Conservation (phyloP, 2,113 vertebrate genomes). For the Catharus minimus region DNA sequence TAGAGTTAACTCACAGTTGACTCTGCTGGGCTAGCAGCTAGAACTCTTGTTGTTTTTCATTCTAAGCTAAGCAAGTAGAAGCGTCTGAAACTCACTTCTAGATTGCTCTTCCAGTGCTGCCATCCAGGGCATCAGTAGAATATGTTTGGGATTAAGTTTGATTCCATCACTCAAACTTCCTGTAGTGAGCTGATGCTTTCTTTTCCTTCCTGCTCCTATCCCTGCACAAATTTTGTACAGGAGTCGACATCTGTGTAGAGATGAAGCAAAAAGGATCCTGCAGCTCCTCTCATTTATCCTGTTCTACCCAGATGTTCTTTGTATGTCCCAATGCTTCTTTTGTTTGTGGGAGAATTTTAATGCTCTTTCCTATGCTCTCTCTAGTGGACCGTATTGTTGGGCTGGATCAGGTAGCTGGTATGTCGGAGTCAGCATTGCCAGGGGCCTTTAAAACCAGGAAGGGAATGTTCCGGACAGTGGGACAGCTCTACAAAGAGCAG, state of each 20-base stretch:
- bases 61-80: constrained; percentile 12
- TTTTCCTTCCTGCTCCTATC: constrained; percentile 59
- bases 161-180: constrained; percentile 38
- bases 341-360: not conserved
- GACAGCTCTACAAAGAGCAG: constrained; percentile 97
- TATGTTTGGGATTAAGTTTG: constrained; percentile 45
- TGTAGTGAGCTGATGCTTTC: constrained; percentile 55
- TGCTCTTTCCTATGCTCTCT: not conserved
- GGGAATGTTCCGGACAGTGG: constrained; percentile 98
- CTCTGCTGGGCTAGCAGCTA: constrained; percentile 19
- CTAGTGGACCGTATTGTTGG: constrained; percentile 97
- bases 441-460: constrained; percentile 96
- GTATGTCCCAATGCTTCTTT: not conserved
- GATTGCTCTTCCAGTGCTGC: constrained; percentile 12
- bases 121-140: constrained; percentile 31
- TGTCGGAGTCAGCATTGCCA: constrained; percentile 88
- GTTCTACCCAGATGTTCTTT: constrained; percentile 21
- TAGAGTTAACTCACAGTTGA: constrained; percentile 23
- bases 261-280: constrained; percentile 45
- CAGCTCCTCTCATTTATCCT: constrained; percentile 25
- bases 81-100: constrained; percentile 4
- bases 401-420: constrained; percentile 95
- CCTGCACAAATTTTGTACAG: constrained; percentile 62
- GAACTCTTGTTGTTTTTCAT: not conserved
- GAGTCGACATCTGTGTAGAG: constrained; percentile 41